Percentiles rank a stretch among this genome's conserved stretches.
These are phyloP conservation scores for Brassicogethes aeneus DNA, from an alignment of 2,888 invertebrate species.

Conservation along the genomic window DNA sequence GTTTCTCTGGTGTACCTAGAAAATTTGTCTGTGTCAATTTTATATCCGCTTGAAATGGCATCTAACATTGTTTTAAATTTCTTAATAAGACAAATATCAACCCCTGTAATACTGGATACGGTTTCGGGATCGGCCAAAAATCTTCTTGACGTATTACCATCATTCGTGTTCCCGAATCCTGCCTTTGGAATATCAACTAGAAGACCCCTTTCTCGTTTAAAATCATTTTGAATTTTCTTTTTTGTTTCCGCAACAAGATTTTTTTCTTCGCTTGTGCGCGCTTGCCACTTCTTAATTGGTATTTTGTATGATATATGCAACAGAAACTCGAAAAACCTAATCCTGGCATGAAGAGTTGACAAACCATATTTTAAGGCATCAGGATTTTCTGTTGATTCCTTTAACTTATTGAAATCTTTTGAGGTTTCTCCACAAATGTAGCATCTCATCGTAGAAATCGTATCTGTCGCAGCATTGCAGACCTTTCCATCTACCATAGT, in stretches of 20 bases:
- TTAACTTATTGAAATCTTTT: slow-evolving; percentile 13
- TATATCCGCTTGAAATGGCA: slow-evolving; percentile 15
- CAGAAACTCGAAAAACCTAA: no score
- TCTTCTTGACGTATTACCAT: slow-evolving; percentile 20
- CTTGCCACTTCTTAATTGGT: slow-evolving; percentile 12
- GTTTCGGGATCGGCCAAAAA: slow-evolving; percentile 19
- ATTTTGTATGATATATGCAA: no score
- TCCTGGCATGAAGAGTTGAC: slow-evolving; percentile 14
- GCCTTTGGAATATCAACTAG: slow-evolving; percentile 21
- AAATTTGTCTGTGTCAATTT: slow-evolving; percentile 13
- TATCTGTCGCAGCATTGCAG: slow-evolving; percentile 21
- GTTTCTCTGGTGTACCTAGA: slow-evolving; percentile 13
- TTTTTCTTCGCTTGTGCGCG: slow-evolving; percentile 2
- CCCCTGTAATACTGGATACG: slow-evolving; percentile 15
- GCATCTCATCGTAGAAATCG: no score
- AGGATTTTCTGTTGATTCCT: slow-evolving; percentile 1
- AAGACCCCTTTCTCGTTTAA: slow-evolving; percentile 17
- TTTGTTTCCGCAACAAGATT: slow-evolving; percentile 7
- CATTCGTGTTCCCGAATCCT: no score
- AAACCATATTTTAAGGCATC: slow-evolving; percentile 9
- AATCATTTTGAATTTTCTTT: slow-evolving; percentile 19
- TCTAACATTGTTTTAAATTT: slow-evolving; percentile 14
- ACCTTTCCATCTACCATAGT: slow-evolving; percentile 26
- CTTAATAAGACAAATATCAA: slow-evolving; percentile 11
- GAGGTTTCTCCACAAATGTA: slow-evolving; percentile 21